Conservation (phyloP, 2,113 vertebrate species). For the Sylvilagus bachmani region DNA sequence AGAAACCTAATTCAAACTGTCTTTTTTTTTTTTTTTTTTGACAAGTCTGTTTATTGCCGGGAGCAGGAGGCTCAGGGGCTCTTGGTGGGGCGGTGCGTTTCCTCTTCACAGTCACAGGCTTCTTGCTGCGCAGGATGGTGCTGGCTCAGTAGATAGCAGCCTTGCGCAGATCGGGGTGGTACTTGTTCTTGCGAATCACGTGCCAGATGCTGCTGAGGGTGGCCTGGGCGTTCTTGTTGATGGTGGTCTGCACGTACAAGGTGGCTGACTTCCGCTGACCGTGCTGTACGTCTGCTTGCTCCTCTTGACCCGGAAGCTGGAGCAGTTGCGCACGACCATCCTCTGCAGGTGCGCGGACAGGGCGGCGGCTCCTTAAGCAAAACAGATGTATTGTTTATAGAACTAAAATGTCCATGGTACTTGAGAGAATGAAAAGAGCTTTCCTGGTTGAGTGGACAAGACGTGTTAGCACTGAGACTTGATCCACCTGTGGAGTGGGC, state of each 20-base stretch:
- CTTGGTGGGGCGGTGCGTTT: no score
- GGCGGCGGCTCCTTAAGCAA: background rate
- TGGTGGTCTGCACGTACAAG: conserved; percentile 92
- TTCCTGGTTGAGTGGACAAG: background rate
- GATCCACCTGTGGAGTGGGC: background rate
- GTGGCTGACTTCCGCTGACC: conserved; percentile 93
- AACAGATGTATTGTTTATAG: background rate
- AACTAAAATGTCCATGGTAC: background rate
- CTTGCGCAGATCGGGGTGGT: conserved; percentile 74
- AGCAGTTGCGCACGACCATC: no score
- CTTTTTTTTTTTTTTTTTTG: background rate
- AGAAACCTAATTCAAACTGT: conserved; percentile 42
- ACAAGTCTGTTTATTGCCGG: no score
- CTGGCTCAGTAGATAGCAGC: conserved; percentile 94
- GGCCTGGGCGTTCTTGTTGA: conserved; percentile 95
- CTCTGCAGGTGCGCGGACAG: conserved; percentile 54
- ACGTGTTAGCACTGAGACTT: background rate
- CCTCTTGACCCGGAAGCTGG: conserved; percentile 89
- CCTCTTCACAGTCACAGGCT: conserved; percentile 95
- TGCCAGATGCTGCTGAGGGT: conserved; percentile 94
- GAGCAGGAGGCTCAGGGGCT: no score
- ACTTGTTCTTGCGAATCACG: conserved; percentile 94
- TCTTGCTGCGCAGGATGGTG: conserved; percentile 95
- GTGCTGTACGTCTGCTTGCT: conserved; percentile 96
- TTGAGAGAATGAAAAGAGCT: background rate